Evolutionary conservation across 2,797 vertebrate genomes (phyloP).

Genomic region (Malurus splendens): DNA sequence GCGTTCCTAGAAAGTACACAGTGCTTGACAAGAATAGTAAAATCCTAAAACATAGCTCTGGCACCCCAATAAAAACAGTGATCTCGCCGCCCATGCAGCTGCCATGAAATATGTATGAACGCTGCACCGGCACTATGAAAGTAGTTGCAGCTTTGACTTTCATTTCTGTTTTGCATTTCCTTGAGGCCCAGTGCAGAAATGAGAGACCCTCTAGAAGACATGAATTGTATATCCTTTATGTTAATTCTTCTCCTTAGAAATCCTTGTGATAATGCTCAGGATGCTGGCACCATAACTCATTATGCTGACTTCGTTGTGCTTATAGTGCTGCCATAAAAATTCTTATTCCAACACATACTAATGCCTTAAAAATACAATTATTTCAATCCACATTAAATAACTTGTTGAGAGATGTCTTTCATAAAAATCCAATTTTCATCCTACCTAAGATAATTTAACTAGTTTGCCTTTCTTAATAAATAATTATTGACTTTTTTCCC

Average conservation of each 20-base stretch:
- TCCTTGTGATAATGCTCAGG: constrained; percentile 46
- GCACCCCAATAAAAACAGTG: constrained; percentile 65
- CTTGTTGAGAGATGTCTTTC: not conserved
- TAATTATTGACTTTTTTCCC: not conserved
- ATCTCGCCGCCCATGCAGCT: constrained; percentile 45
- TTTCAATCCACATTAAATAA: not conserved
- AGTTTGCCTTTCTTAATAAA: not conserved
- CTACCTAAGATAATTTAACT: not conserved
- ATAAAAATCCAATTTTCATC: not conserved
- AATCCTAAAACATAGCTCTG: constrained; percentile 39
- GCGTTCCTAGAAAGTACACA: constrained; percentile 29
- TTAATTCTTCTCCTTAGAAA: constrained; percentile 40
- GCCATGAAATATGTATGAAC: constrained; percentile 69
- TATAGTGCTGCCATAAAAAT: constrained; percentile 15
- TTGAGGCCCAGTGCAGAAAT: constrained; percentile 58
- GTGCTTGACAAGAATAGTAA: constrained; percentile 56
- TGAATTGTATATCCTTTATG: constrained; percentile 47
- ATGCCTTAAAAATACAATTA: not conserved
- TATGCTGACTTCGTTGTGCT: not conserved
- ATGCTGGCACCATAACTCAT: constrained; percentile 18
- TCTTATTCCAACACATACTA: not conserved
- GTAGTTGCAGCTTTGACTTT: constrained; percentile 62
- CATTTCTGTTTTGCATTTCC: constrained; percentile 70
- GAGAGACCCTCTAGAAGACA: constrained; percentile 50
- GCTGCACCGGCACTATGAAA: constrained; percentile 16